Conservation (phyloP, 2,113 vertebrate species). For the Vidua macroura region DNA sequence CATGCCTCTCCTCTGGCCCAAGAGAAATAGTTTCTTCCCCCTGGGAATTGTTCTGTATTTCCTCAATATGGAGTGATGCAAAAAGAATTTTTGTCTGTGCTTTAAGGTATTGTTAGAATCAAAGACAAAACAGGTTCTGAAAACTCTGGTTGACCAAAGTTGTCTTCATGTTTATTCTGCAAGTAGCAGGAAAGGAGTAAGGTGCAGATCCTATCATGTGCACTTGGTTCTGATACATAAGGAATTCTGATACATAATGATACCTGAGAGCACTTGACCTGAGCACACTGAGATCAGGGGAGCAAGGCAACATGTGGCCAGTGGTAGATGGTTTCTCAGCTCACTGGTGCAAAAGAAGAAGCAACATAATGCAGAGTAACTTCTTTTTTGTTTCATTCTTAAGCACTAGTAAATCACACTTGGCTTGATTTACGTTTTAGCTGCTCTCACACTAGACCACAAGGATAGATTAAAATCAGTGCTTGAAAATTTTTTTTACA, state of each 20-base stretch:
- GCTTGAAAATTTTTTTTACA: neutral
- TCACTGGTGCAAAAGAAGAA: neutral
- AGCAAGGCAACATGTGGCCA: neutral
- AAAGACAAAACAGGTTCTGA: neutral
- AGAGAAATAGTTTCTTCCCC: neutral
- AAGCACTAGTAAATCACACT: neutral
- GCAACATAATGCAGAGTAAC: neutral
- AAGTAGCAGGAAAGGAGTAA: neutral
- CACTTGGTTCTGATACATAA: neutral
- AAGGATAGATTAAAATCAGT: neutral
- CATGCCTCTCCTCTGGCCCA: neutral
- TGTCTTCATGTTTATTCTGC: neutral
- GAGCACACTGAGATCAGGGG: neutral
- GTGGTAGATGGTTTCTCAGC: neutral
- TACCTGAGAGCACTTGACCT: neutral
- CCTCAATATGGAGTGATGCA: neutral
- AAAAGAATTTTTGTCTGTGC: neutral
- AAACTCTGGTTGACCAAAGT: neutral
- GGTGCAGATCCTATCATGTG: neutral
- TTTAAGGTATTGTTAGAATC: neutral
- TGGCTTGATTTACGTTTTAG: neutral
- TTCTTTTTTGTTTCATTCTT: neutral
- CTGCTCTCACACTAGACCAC: neutral
- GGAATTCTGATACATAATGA: neutral
- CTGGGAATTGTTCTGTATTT: neutral